Evolutionary conservation across 2,797 vertebrate genomes (phyloP), one percentile per base, ranked within the genome.

Genomic region (Leptoclinus maculatus): DNA sequence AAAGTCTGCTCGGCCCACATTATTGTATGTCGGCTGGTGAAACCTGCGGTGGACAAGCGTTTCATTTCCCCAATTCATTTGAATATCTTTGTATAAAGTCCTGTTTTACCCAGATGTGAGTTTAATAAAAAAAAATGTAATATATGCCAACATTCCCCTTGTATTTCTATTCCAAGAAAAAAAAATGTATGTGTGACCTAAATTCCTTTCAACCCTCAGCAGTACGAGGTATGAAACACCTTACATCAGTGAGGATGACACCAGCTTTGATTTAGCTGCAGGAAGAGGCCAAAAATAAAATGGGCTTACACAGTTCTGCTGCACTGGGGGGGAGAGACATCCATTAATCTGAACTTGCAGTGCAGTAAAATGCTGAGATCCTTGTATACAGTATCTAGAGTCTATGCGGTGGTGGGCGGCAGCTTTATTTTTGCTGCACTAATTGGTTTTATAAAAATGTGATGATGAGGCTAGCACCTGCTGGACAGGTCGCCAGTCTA

Each of bases 21-120:
- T 7, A 21, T 51, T 0, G 0, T 12, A 19, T 0, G 25, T 29
- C 5, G 29, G 27, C 49, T 43, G 8, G n/a, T 29, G 3, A 71
- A 49, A 57, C 29, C n/a, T 25, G 5, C 1, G 29, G 62, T 54
- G 39, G 47, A 21, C 41, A 27, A 27, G 14, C 2, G 21, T 53
- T 71, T 41, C 9, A 76, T 76, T 64, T 65, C 53, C 38, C 34
- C 25, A 71, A 45, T 51, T 64, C 11, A 65, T 49, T 39, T 36
- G 32, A 45, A 45, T 45, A 19, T 21, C 17, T n/a, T 53, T 53
- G n/a, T 2, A 49, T 7, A 14, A 27, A 32, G 43, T 21, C 64
- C 8, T 2, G 1, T 41, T 54, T 60, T 32, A 78, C 27, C 3
- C 9, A 47, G 21, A 67, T 29, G 6, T 4, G 21, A 65, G 19